phyloP scores from a whole-genome alignment of 2,888 invertebrate species.

The Drosophila phalerata region DNA sequence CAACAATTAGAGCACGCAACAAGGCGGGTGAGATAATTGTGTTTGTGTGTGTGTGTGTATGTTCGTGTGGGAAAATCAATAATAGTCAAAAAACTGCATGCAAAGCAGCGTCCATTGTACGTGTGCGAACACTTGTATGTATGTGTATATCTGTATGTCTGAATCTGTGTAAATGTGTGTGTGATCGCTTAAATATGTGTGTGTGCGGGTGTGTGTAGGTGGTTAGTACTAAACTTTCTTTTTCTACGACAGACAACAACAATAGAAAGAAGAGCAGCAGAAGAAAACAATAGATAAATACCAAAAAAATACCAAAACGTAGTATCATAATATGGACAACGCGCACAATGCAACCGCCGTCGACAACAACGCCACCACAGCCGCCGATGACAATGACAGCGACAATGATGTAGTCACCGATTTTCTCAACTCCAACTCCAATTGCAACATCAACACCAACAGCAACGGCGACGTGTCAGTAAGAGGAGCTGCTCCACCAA shows the following conservation, averaged over 20 bases:
- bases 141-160: conserved; percentile 24
- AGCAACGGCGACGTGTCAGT: conserved; percentile 52
- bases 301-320: conserved; percentile 49
- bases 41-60: conserved; percentile 25
- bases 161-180: no score
- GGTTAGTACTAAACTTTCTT: conserved; percentile 76
- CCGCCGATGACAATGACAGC: conserved; percentile 84
- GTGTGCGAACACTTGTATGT: conserved; percentile 25
- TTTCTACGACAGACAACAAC: conserved; percentile 61
- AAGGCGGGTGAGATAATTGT: conserved; percentile 49
- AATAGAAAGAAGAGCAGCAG: background rate
- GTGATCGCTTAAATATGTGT: conserved; percentile 30
- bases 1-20: conserved; percentile 76
- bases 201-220: conserved; percentile 37
- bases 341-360: conserved; percentile 60
- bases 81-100: conserved; percentile 64
- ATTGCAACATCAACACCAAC: conserved; percentile 74
- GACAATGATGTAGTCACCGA: conserved; percentile 85
- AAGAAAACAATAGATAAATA: conserved; percentile 38
- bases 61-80: conserved; percentile 69
- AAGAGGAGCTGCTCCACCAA: conserved; percentile 2
- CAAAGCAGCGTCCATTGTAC: conserved; percentile 30
- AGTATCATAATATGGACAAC: conserved; percentile 69
- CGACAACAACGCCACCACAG: conserved; percentile 20
- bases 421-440: conserved; percentile 84